phyloP scores from a whole-genome alignment of 2,113 vertebrate genomes.

The Melanocharis versteri region DNA sequence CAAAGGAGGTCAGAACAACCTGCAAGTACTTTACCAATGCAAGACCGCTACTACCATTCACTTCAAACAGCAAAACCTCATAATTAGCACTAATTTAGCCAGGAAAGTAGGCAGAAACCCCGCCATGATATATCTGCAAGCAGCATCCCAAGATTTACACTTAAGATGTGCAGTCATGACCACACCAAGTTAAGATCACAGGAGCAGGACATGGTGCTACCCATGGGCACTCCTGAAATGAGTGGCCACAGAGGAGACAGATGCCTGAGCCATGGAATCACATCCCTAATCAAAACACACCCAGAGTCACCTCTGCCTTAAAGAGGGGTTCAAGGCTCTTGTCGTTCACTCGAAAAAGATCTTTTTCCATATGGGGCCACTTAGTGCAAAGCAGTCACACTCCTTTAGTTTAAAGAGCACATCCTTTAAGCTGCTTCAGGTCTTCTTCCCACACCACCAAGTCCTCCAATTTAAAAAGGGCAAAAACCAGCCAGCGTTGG shows the following conservation, averaged over 20 bases:
- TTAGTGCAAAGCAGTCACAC: neutral
- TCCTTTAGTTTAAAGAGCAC: neutral
- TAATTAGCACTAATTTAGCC: neutral
- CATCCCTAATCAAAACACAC: neutral
- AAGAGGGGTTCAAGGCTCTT: neutral
- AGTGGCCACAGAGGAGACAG: neutral
- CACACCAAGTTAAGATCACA: neutral
- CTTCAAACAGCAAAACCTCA: neutral
- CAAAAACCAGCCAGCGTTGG: neutral
- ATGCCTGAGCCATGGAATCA: neutral
- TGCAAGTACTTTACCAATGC: neutral
- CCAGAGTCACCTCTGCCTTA: neutral
- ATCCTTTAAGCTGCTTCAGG: neutral
- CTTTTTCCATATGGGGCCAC: neutral
- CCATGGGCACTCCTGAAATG: neutral
- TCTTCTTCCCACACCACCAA: neutral
- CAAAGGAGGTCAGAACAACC: neutral
- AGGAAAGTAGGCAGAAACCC: neutral
- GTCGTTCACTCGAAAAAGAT: rapidly evolving
- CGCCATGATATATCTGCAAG: rapidly evolving
- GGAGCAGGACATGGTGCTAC: neutral
- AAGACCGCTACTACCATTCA: neutral
- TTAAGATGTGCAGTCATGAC: neutral
- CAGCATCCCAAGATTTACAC: neutral
- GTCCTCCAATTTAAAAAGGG: neutral